phyloP scores from a whole-genome alignment of 2,797 vertebrate genomes.

The Sylvilagus floridanus region DNA sequence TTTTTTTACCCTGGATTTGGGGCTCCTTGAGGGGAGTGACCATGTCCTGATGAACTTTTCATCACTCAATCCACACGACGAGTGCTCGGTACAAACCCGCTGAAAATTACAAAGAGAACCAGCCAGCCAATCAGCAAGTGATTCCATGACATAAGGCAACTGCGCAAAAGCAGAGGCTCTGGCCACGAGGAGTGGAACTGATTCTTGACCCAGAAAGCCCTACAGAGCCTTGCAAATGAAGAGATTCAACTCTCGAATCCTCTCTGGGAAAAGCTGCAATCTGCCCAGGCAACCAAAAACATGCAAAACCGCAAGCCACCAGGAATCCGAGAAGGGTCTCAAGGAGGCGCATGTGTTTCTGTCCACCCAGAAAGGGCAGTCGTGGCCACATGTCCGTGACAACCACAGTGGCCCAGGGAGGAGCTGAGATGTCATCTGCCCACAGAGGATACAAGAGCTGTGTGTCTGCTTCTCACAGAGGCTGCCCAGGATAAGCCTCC shows the following conservation, averaged over 20 bases:
- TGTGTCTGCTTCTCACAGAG: background rate
- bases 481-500: too few relatives aligned
- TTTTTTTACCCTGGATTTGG: background rate
- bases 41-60: too few relatives aligned
- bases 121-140: background rate
- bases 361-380: background rate
- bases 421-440: background rate
- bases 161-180: background rate
- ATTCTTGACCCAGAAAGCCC: background rate
- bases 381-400: too few relatives aligned
- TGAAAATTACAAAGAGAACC: background rate
- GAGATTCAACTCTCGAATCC: too few relatives aligned
- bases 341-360: too few relatives aligned
- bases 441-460: background rate
- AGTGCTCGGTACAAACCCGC: background rate
- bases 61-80: too few relatives aligned
- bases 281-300: too few relatives aligned
- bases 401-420: too few relatives aligned
- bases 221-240: background rate
- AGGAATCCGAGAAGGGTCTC: accelerated
- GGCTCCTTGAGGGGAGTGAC: background rate
- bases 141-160: background rate
- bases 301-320: accelerated
- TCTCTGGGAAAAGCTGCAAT: background rate
- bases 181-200: background rate